These are phyloP conservation scores for Eonycteris spelaea DNA, from an alignment of 2,113 vertebrate species.

Conservation along the genomic window DNA sequence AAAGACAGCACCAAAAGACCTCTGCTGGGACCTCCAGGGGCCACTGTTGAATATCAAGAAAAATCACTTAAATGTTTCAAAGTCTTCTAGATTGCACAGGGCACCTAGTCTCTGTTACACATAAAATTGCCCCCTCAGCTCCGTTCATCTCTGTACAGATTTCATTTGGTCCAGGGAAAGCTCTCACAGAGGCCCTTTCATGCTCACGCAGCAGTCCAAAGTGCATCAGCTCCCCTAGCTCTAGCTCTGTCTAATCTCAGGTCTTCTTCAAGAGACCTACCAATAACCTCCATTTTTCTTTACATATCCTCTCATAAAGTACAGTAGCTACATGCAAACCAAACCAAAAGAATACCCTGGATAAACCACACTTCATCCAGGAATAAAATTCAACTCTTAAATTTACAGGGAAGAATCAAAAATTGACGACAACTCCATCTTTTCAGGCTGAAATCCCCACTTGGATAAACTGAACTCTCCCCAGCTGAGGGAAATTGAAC, in stretches of 20 bases:
- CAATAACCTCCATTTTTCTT: not conserved
- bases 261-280: not conserved
- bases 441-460: not conserved
- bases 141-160: not conserved
- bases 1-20: not conserved
- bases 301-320: not conserved
- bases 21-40: not conserved
- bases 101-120: not conserved
- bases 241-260: not conserved
- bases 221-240: no score
- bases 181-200: not conserved
- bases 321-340: not conserved
- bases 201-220: not conserved
- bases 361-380: not conserved
- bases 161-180: not conserved
- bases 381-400: not conserved
- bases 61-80: not conserved
- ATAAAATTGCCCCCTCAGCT: not conserved
- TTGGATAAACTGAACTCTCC: not conserved
- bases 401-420: not conserved
- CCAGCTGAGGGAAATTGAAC: not conserved
- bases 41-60: not conserved
- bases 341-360: not conserved
- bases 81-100: not conserved
- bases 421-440: not conserved